phyloP scores from a whole-genome alignment of 2,113 vertebrate genomes.

The Orthonyx spaldingii region DNA sequence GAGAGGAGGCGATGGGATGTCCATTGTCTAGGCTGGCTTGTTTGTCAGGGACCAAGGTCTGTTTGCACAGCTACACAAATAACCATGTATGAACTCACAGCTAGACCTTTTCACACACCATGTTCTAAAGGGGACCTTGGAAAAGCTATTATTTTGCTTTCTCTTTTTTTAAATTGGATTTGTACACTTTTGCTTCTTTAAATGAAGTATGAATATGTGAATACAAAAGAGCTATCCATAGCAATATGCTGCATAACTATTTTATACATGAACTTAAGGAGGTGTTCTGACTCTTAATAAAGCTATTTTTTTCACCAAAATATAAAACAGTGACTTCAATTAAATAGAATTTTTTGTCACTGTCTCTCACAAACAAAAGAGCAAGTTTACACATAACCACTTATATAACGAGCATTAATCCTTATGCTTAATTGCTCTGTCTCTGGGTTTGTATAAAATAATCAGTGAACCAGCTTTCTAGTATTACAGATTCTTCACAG shows the following conservation, averaged over 20 bases:
- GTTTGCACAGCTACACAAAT: conserved; percentile 24
- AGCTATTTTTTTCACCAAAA: neutral
- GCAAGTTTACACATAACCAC: neutral
- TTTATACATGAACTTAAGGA: neutral
- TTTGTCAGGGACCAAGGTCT: neutral
- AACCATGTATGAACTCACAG: neutral
- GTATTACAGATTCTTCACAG: neutral
- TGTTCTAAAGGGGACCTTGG: neutral
- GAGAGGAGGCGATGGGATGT: neutral
- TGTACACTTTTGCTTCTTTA: neutral
- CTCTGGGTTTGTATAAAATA: neutral
- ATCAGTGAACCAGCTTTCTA: neutral
- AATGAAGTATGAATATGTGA: neutral
- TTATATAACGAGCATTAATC: neutral
- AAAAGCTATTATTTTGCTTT: neutral
- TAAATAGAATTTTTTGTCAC: neutral
- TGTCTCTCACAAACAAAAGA: neutral
- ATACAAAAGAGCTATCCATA: neutral
- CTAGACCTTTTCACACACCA: neutral
- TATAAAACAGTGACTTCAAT: neutral
- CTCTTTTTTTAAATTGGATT: neutral
- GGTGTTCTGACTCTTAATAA: neutral
- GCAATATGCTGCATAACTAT: neutral
- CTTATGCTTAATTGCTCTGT: neutral
- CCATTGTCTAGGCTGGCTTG: neutral